Evolutionary conservation across 2,888 invertebrate genomes (phyloP), one percentile per base, ranked within the genome.

Genomic region (Desoria tigrina): DNA sequence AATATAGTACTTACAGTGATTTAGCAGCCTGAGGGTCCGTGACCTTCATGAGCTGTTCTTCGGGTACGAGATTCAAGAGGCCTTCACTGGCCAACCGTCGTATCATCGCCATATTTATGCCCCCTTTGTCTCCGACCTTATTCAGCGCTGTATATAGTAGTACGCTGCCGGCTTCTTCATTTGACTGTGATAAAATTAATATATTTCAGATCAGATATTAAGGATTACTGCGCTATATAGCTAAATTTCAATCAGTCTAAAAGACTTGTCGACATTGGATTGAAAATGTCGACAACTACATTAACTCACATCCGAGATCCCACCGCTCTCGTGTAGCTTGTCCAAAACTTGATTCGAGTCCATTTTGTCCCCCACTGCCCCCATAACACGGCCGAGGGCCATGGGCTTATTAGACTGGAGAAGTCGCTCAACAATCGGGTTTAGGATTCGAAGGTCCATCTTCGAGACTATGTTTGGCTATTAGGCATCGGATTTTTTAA

Each of bases 11-110:
- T 64, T 62, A 72, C 67, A 75, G 55, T 18, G 39, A 45, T 50
- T 68, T 65, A 1, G 75, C 75, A 16, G 74, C 73, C 27, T 54
- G 54, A 0, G 64, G 37, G 51, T 75, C 74, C 6, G 65, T 74
- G 23, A 74, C 71, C 53, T 71, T 74, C 75, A 75, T 75, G 16
- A 75, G 64, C 45, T 74, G 72, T 49, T 75, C 75, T 42, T 75
- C 75, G 1, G 75, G 75, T 6, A 75, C 73, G 4, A 72, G 58
- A 45, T 64, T 58, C 11, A 75, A 55, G 2, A 75, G 68, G 16
- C 69, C 64, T 2, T 72, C 70, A 14, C 26, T 53, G 7, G 64
- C 45, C n/a, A 73, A 53, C 4, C 61, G 32, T 37, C 65, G 55
- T 39, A 75, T 58, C 63, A 67, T 69, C 16, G 24, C 23, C n/a